Evolutionary conservation across 1,140 invertebrate species (phyloP).

Genomic region (Atopsyche davidsoni): DNA sequence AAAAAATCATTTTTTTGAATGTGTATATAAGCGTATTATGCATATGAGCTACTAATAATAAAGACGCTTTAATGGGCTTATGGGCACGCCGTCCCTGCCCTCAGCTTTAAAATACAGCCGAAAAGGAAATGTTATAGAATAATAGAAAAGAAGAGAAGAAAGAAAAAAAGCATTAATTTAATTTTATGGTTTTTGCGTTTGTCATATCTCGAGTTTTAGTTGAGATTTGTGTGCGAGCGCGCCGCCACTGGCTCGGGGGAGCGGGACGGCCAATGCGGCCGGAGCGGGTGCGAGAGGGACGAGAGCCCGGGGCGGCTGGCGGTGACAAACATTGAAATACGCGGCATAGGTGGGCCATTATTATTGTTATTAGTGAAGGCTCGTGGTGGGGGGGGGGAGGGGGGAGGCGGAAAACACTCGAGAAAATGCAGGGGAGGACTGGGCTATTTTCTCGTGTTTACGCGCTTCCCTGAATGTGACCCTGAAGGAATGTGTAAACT

Average conservation of each 20-base stretch:
- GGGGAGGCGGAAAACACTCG: too few species aligned
- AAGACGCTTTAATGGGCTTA: neutral
- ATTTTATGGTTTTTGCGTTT: constrained; percentile 51
- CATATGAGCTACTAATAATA: neutral
- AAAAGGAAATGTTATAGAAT: constrained; percentile 28
- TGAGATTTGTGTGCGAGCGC: constrained; percentile 40
- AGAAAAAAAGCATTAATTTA: constrained; percentile 47
- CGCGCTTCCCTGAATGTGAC: too few species aligned
- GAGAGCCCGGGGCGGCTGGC: constrained; percentile 10
- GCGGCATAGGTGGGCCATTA: constrained; percentile 30
- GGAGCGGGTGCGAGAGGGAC: constrained; percentile 8
- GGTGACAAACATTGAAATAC: constrained; percentile 30
- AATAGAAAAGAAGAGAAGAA: constrained; percentile 33
- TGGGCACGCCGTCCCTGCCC: constrained; percentile 3
- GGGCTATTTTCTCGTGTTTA: too few species aligned
- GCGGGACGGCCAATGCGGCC: constrained; percentile 1
- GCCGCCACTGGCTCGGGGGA: constrained; percentile 13
- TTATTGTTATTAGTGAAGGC: constrained; percentile 28
- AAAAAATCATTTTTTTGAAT: neutral
- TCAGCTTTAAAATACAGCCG: constrained; percentile 21
- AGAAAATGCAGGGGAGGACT: too few species aligned
- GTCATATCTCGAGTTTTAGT: constrained; percentile 43
- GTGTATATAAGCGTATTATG: neutral
- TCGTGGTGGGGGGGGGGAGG: too few species aligned
- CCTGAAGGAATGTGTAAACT: too few species aligned